Base-by-base conservation (phyloP, 2,113 vertebrate species). In the Crotalus helleri region DNA sequence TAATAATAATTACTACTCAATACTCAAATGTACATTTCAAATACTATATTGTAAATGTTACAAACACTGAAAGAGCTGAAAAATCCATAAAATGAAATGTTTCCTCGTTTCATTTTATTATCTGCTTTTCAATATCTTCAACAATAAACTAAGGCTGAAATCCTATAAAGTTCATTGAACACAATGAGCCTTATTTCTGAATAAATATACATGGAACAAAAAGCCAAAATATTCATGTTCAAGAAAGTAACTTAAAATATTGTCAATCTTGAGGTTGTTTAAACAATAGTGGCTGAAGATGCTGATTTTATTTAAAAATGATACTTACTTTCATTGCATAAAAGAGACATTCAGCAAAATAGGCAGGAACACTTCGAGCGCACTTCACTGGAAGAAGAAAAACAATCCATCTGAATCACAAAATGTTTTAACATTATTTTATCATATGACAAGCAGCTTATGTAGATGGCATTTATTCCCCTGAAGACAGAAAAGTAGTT, bases 281-380 rank as follows among this genome's bases (percentile, higher is more conserved):
- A 24, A 58, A n/a, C 2, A 59, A 8, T 51, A 54, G 12, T 54
- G 51, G 15, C 54, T 88, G 51, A 17, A 19, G 51, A 17, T 88
- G 51, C 29, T 29, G 46, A 53, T 53, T 87, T 87, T 51, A 29
- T 51, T 58, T 85, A 74, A 74, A 91, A 81, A 81, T 19, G 33
- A 81, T 59, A 95, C 97, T 1, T 97, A 99, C 99, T 98, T 99
- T 99, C 98, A 99, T 99, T 5, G 98, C 98, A 85, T 98, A 96
- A 95, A 98, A 98, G 0, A 99, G 97, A 1, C 95, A 94, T 94
- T 99, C 98, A 0, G 99, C 99, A 90, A 99, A 98, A 96, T 98
- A 99, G 29, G 97, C 97, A 58, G 99, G 99, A 54, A 99, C 96
- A 2, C 98, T 99, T 92, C 97, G 97, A 91, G 97, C 94, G 92